Base-by-base conservation (phyloP, 2,888 invertebrate genomes). In the Imbricaverruca yamaguchii region DNA sequence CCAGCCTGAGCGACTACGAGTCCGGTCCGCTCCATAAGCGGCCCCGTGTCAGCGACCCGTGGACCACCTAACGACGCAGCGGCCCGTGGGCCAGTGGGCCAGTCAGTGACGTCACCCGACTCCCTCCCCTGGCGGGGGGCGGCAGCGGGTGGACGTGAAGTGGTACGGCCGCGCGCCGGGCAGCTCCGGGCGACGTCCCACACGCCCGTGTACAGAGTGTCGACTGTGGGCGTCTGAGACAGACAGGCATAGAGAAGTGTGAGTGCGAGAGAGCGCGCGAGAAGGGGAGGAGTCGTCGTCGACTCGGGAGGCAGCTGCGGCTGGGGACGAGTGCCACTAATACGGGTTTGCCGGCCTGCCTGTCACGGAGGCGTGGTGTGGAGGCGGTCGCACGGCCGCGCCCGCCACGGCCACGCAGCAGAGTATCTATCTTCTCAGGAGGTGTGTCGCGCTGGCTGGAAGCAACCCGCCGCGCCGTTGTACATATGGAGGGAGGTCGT, bases 1-100 rank as follows among this genome's bases (percentile, higher is more conserved):
- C 83, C 84, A 87, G 89, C 84, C 88, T 83, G 88, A 84, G 82
- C n/a, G 91, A 92, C 85, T 92, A 92, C 85, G 92, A 92, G 87
- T 89, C 89, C 81, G 90, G 91, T 77, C 91, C 91, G 84, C 88
- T 91, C 85, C 90, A 93, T 88, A 97, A 97, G 89, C 91, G 96
- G 87, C 92, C 94, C 86, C 92, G 96, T 88, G 92, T 96, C 87
- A 91, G 91, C 81, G 96, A 96, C 87, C 93, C 93, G 83, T 97
- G 97, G 96, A 85, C 87, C 65, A 87, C 87, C 82, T 88, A 87
- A 85, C 82, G 82, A 21, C 56, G 12, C 9, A 39, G 69, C 18
- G 2, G 39, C 9, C 13, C 55, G 10, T 15, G 69, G 21, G 74
- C 15, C 21, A 11, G 21, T n/a, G 65, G 65, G 9, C 18, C n/a